Conservation (phyloP, 2,888 invertebrate species). For the Villa cingulata region DNA sequence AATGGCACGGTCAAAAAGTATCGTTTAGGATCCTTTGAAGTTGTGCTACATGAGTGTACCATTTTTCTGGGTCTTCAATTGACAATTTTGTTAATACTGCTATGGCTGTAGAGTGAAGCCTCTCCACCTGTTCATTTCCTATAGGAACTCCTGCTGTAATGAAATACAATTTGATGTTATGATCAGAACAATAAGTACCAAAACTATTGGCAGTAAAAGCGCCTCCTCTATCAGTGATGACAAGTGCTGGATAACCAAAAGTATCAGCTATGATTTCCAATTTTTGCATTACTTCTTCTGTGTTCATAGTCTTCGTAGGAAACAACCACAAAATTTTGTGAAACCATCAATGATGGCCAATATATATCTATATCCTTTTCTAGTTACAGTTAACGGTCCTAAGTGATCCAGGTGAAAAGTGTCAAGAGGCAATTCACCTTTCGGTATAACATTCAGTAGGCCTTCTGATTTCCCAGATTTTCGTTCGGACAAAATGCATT, state of each 20-base stretch:
- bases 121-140: constrained; percentile 14
- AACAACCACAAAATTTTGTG: constrained; percentile 18
- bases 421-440: constrained; percentile 19
- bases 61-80: constrained; percentile 16
- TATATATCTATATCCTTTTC: too few species aligned
- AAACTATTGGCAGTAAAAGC: constrained; percentile 2
- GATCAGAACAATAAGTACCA: background rate
- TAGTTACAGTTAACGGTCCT: too few species aligned
- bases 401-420: constrained; percentile 24
- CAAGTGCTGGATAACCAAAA: constrained; percentile 4
- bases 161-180: background rate
- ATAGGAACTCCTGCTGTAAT: constrained; percentile 5
- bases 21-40: constrained; percentile 17
- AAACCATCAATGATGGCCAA: constrained; percentile 22
- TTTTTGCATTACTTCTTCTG: constrained; percentile 4
- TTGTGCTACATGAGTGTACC: constrained; percentile 18
- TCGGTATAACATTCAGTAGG: constrained; percentile 14
- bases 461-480: too few species aligned
- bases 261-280: background rate
- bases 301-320: constrained; percentile 1
- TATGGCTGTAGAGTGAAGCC: constrained; percentile 10
- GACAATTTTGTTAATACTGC: constrained; percentile 9
- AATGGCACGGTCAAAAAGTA: constrained; percentile 15
- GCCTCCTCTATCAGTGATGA: constrained; percentile 1
- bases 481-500: too few species aligned